phyloP scores from a whole-genome alignment of 2,797 vertebrate species.

The Vespertilio murinus region DNA sequence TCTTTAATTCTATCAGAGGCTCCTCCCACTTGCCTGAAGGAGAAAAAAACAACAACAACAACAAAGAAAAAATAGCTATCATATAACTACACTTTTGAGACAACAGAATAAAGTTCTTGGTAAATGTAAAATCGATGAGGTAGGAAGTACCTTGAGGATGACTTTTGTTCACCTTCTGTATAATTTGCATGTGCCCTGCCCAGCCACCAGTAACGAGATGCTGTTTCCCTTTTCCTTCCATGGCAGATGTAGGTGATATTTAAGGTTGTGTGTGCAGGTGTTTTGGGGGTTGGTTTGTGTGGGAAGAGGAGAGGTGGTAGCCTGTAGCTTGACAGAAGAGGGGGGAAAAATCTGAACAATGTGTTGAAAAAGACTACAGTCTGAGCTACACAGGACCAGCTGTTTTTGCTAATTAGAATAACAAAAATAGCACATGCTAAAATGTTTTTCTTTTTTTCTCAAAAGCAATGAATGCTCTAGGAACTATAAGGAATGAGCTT shows the following conservation, averaged over 20 bases:
- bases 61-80: neutral
- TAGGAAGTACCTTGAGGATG: constrained; percentile 53
- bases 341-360: constrained; percentile 79
- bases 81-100: constrained; percentile 30
- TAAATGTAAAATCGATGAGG: neutral
- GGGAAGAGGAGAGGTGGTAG: constrained; percentile 82
- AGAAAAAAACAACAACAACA: neutral
- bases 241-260: constrained; percentile 80
- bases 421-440: constrained; percentile 88
- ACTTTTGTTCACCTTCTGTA: constrained; percentile 28
- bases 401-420: constrained; percentile 89
- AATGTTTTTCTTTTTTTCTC: constrained; percentile 81
- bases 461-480: constrained; percentile 87
- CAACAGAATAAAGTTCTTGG: constrained; percentile 9
- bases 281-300: constrained; percentile 78
- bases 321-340: constrained; percentile 83
- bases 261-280: constrained; percentile 81
- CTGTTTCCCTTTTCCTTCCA: constrained; percentile 67
- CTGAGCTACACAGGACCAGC: constrained; percentile 85
- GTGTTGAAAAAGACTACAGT: constrained; percentile 84
- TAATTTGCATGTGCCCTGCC: constrained; percentile 38
- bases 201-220: constrained; percentile 45
- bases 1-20: constrained; percentile 61
- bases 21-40: constrained; percentile 50
- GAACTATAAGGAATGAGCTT: constrained; percentile 86